phyloP scores from a whole-genome alignment of 2,113 vertebrate genomes.

The Chroicocephalus ridibundus region DNA sequence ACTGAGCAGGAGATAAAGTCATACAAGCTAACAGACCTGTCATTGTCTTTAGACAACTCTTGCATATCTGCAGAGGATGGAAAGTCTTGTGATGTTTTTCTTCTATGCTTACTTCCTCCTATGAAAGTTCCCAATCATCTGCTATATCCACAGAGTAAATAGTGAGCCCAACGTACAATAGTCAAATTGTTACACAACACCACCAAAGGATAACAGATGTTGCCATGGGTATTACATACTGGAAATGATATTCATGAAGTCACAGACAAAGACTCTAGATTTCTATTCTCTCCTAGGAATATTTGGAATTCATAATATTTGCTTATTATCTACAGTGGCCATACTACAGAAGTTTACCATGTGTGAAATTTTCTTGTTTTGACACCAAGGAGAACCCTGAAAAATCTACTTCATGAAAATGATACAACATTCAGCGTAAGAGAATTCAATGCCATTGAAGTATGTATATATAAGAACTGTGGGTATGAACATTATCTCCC shows the following conservation, averaged over 20 bases:
- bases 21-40: background rate
- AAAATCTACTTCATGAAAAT: background rate
- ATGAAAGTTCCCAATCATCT: background rate
- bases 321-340: background rate
- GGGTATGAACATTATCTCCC: background rate
- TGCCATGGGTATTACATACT: background rate
- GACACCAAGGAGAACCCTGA: background rate
- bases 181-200: background rate
- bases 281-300: background rate
- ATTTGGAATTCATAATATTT: background rate
- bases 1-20: background rate
- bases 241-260: background rate
- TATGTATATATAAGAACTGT: background rate
- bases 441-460: background rate
- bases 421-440: background rate
- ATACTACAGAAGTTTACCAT: background rate
- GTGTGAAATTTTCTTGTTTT: background rate
- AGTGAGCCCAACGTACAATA: background rate
- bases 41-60: background rate
- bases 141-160: background rate
- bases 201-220: background rate
- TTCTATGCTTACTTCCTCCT: conserved; percentile 9
- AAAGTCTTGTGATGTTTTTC: conserved; percentile 13
- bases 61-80: background rate
- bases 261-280: background rate